Evolutionary conservation across 1,140 invertebrate species (phyloP).

Genomic region (Procambarus virginalis): DNA sequence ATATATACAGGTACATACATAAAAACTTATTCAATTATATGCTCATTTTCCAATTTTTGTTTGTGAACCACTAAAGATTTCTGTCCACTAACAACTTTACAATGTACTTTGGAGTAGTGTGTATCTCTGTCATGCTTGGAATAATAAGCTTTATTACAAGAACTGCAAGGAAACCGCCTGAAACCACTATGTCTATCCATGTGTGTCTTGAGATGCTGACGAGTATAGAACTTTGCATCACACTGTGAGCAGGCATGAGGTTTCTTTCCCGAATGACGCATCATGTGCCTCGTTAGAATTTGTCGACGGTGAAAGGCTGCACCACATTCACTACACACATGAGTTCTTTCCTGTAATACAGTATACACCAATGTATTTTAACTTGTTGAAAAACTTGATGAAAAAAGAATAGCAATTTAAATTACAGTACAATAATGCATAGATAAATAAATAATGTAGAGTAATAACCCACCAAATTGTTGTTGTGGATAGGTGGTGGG

Average conservation of each 20-base stretch:
- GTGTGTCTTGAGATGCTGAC: constrained; percentile 49
- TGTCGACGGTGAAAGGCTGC: constrained; percentile 42
- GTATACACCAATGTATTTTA: too few relatives aligned
- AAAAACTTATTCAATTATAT: constrained; percentile 15
- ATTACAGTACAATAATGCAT: too few relatives aligned
- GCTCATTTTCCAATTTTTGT: neutral
- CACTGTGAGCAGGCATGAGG: constrained; percentile 44
- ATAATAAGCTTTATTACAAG: constrained; percentile 45
- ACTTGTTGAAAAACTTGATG: too few relatives aligned
- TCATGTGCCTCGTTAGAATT: constrained; percentile 37
- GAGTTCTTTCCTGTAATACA: constrained; percentile 24
- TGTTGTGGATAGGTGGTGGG: too few relatives aligned
- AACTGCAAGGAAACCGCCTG: constrained; percentile 30
- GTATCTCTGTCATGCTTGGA: constrained; percentile 54
- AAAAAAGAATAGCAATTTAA: too few relatives aligned
- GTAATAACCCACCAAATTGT: too few relatives aligned
- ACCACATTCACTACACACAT: constrained; percentile 47
- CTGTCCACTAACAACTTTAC: constrained; percentile 11
- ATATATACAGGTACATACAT: neutral
- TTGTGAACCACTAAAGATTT: constrained; percentile 2
- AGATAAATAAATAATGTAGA: too few relatives aligned
- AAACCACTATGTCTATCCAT: constrained; percentile 38
- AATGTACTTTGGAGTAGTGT: constrained; percentile 43
- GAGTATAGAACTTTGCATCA: constrained; percentile 38
- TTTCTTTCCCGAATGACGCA: constrained; percentile 47